Conservation (phyloP, 2,888 invertebrate genomes). For the Oligia fasciuncula region DNA sequence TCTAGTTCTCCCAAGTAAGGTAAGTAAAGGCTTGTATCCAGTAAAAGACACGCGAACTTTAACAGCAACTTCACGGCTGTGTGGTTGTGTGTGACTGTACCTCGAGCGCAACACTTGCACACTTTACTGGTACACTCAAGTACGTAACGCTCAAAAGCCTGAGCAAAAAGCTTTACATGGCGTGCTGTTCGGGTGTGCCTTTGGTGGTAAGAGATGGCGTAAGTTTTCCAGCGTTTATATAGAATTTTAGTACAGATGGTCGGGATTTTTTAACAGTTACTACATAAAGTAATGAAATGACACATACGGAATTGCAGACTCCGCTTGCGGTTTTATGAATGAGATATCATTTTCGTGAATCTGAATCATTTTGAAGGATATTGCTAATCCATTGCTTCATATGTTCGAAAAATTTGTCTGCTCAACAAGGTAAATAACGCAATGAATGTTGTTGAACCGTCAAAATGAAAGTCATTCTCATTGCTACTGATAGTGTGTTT, state of each 20-base stretch:
- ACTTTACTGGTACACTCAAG: constrained; percentile 50
- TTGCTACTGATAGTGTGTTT: no score
- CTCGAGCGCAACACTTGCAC: constrained; percentile 41
- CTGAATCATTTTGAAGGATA: neutral
- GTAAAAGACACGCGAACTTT: constrained; percentile 10
- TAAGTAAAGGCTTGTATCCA: neutral
- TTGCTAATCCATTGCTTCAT: no score
- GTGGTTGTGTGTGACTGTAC: constrained; percentile 4
- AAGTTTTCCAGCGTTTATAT: neutral
- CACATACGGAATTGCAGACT: neutral
- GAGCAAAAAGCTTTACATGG: constrained; percentile 77
- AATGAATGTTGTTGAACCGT: neutral
- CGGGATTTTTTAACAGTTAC: no score
- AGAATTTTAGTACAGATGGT: no score
- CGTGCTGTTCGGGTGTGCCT: constrained; percentile 46
- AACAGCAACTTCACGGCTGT: neutral
- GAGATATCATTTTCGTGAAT: neutral
- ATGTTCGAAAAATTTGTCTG: no score
- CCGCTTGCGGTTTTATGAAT: no score
- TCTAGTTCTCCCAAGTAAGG: neutral
- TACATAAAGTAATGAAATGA: neutral
- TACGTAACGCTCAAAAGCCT: constrained; percentile 79
- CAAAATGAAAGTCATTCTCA: no score
- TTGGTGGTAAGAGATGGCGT: constrained; percentile 55
- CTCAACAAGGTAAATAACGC: no score